Evolutionary conservation across 1,140 invertebrate species (phyloP), one percentile per base, ranked within the genome.

Genomic region (Drosophila littoralis): DNA sequence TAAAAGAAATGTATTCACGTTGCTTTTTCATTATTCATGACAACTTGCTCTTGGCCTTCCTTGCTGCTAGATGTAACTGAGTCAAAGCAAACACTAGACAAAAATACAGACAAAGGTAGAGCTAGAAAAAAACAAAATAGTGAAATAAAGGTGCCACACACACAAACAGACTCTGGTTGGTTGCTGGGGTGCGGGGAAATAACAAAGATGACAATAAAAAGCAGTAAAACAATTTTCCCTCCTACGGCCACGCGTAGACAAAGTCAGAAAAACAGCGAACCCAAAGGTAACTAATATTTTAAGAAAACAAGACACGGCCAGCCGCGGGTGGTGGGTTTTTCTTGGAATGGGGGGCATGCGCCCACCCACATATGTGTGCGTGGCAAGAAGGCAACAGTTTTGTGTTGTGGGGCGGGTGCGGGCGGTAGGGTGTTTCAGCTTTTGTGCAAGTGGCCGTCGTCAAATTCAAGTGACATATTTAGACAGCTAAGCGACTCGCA

Each of bases 391-490:
- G 81, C 81, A 85, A 85, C 81, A 85, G 78, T 85, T 85, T 81
- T 81, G 58, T 50, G 59, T 33, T 46, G 40, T 55, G 32, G 42
- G 42, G 5, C 50, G 17, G 45, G 36, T 17, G 17, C 22, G 3
- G 22, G 22, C 22, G 22, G 22, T 28, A 28, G 22, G 45, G 51
- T 46, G 42, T 5, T 43, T 59, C 35, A 35, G 57, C 32, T 59
- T 58, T 66, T 59, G 74, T 42, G 75, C 84, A 89, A 88, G 84
- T 89, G 84, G 83, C 83, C 80, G 84, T 88, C 83, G 69, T 88
- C 84, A 88, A 88, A 88, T 89, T 89, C 84, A 90, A 89, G 84
- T 89, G 84, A 89, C 84, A 89, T 89, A 89, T 89, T 89, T 89
- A 89, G 84, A 89, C 85, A 89, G 85, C 84, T 81, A 89, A 89